Percentiles rank a stretch among this genome's conserved stretches.
These are phyloP conservation scores for Neuroscelio doddi DNA, from an alignment of 2,888 invertebrate genomes.

Conservation along the genomic window DNA sequence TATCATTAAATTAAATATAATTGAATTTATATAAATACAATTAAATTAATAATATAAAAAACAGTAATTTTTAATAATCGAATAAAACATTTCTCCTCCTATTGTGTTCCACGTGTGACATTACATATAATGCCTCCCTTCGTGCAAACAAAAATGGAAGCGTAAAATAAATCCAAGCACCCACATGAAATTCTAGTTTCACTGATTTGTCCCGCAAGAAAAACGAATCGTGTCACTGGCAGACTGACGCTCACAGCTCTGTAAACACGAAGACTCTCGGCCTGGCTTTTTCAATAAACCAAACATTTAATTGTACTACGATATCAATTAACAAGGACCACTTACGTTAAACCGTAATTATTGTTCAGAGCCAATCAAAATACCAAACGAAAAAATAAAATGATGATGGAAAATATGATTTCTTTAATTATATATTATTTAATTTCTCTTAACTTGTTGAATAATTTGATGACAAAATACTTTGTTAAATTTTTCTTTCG, in stretches of 20 bases:
- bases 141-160: slow-evolving; percentile 30
- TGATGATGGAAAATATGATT: too few relatives aligned
- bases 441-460: too few relatives aligned
- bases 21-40: too few relatives aligned
- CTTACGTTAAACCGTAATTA: slow-evolving; percentile 2
- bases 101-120: not conserved
- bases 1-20: too few relatives aligned
- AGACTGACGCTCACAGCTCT: slow-evolving; percentile 31
- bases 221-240: slow-evolving; percentile 38
- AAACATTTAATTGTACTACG: slow-evolving; percentile 69
- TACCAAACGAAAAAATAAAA: too few relatives aligned
- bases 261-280: slow-evolving; percentile 33
- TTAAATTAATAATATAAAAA: too few relatives aligned
- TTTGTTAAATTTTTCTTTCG: too few relatives aligned
- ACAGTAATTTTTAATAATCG: too few relatives aligned
- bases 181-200: slow-evolving; percentile 37
- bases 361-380: too few relatives aligned
- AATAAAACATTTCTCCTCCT: too few relatives aligned
- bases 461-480: too few relatives aligned
- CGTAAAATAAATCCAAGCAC: slow-evolving; percentile 27
- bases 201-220: slow-evolving; percentile 12
- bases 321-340: slow-evolving; percentile 67
- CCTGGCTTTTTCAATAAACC: slow-evolving; percentile 51
- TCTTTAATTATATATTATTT: too few relatives aligned
- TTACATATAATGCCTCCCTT: slow-evolving; percentile 14